Evolutionary conservation across 1,140 invertebrate genomes (phyloP).

Genomic region (Drosophila takahashii): DNA sequence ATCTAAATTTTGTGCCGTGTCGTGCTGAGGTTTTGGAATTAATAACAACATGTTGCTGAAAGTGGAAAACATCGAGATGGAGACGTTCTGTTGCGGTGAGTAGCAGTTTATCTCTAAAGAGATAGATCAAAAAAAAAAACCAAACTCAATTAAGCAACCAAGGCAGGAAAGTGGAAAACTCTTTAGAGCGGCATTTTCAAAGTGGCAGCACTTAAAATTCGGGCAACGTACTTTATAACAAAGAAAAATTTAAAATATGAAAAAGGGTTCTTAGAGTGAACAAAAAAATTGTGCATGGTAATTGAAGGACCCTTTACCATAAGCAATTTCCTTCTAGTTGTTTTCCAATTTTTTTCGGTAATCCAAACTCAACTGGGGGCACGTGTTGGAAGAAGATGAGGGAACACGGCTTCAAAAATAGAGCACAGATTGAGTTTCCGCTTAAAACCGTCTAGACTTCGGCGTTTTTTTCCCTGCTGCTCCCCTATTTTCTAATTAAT

Average conservation of each 20-base stretch:
- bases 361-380: constrained; percentile 28
- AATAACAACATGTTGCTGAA: constrained; percentile 60
- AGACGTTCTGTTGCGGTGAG: constrained; percentile 83
- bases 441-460: constrained; percentile 75
- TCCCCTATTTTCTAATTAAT: constrained; percentile 76
- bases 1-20: constrained; percentile 16
- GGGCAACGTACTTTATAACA: constrained; percentile 10
- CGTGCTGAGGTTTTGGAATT: constrained; percentile 10
- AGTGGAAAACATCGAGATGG: constrained; percentile 80
- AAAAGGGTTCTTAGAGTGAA: constrained; percentile 7
- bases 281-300: constrained; percentile 12
- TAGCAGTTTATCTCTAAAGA: constrained; percentile 17
- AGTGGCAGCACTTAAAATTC: constrained; percentile 47
- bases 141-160: constrained; percentile 28
- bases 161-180: constrained; percentile 19
- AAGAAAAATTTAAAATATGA: not conserved
- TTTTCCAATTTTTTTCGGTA: not conserved
- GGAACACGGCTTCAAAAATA: constrained; percentile 61
- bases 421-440: constrained; percentile 80
- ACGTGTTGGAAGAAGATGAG: constrained; percentile 49
- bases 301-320: constrained; percentile 62
- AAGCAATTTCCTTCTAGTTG: constrained; percentile 61
- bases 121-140: not conserved
- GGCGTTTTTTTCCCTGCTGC: constrained; percentile 45
- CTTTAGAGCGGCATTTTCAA: constrained; percentile 28